A percentile compares a stretch with the other conserved stretches of the same genome.
phyloP scores from a whole-genome alignment of 2,797 vertebrate species.

The Xiphorhynchus erythropygius region DNA sequence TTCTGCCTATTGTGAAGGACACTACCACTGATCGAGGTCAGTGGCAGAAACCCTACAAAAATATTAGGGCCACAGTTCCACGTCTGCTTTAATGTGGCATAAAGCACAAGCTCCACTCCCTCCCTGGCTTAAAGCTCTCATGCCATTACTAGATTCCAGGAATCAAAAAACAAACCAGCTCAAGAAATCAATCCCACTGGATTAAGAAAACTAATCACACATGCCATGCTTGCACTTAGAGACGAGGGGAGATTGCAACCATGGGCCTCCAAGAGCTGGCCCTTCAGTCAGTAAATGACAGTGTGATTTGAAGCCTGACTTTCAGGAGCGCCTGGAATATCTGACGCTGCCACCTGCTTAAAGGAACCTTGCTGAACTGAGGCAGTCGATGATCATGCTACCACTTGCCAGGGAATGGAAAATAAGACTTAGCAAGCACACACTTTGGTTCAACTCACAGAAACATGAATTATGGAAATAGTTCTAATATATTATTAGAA shows the following conservation, averaged over 20 bases:
- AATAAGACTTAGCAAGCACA: not conserved
- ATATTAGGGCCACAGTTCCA: not conserved
- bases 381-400: accelerated
- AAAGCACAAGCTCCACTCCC: not conserved
- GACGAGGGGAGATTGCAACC: not conserved
- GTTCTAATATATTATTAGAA: not conserved
- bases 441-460: not conserved
- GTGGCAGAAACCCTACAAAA: not conserved
- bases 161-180: not conserved
- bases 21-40: not conserved
- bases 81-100: not conserved
- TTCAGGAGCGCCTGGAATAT: not conserved
- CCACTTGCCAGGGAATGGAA: not conserved
- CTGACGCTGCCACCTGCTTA: not conserved
- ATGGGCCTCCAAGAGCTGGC: not conserved
- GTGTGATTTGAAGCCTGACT: not conserved
- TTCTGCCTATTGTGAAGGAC: not conserved
- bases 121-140: not conserved
- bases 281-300: not conserved
- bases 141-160: not conserved
- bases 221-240: not conserved
- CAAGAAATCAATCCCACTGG: not conserved
- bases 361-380: not conserved
- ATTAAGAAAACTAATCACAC: not conserved
- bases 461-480: not conserved